phyloP scores from a whole-genome alignment of 2,797 vertebrate species.

The Hephaestus fuliginosus region DNA sequence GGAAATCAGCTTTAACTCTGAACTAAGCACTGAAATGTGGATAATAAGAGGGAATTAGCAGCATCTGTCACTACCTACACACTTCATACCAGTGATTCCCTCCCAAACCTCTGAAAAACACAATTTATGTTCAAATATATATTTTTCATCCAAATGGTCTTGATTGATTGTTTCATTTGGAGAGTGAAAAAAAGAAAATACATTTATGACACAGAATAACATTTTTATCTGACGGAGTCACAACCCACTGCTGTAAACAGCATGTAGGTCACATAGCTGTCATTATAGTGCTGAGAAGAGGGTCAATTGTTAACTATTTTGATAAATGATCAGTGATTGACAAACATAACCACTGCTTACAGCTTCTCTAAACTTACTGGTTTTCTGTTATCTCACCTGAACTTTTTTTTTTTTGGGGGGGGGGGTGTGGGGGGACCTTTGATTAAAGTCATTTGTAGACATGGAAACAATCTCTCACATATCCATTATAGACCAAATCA shows the following conservation, averaged over 20 bases:
- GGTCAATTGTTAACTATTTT: background rate
- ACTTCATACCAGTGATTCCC: background rate
- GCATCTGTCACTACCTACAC: background rate
- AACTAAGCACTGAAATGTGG: conserved; percentile 13
- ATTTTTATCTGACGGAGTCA: background rate
- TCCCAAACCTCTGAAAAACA: background rate
- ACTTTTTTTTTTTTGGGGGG: background rate
- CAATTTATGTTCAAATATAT: background rate
- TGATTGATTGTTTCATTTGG: background rate
- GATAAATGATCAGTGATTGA: background rate
- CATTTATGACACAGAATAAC: background rate
- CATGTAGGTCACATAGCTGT: conserved; percentile 16
- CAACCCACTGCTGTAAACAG: background rate
- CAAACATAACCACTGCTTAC: background rate
- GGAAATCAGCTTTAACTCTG: conserved; percentile 20
- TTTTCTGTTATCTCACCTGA: background rate
- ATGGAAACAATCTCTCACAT: background rate
- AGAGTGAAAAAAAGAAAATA: background rate
- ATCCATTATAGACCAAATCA: background rate
- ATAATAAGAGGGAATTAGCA: conserved; percentile 8
- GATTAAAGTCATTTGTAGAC: background rate
- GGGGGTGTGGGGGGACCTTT: background rate
- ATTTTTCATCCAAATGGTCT: background rate
- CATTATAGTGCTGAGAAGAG: background rate
- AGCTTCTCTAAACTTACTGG: background rate